A percentile compares a stretch with the other conserved stretches of the same genome.
These are phyloP conservation scores for Ethmia dodecea DNA, from an alignment of 2,888 invertebrate genomes.

Conservation along the genomic window DNA sequence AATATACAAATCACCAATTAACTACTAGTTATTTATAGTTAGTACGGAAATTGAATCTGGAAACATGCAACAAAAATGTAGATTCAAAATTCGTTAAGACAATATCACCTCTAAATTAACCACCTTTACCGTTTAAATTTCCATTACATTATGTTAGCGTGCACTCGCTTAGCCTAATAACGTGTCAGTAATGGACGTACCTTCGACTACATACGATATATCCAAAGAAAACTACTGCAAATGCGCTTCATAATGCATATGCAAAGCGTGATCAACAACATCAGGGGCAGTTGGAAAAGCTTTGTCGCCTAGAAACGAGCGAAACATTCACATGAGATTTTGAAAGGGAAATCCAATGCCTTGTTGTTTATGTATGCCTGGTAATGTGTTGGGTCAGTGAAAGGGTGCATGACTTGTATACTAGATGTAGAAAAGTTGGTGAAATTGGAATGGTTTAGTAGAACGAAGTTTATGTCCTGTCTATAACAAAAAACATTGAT, in stretches of 20 bases:
- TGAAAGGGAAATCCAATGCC: slow-evolving; percentile 27
- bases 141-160: slow-evolving; percentile 50
- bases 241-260: slow-evolving; percentile 79
- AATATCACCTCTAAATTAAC: slow-evolving; percentile 19
- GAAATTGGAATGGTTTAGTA: neutral
- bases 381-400: slow-evolving; percentile 18
- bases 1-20: too few species aligned
- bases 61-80: too few species aligned
- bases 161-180: slow-evolving; percentile 55
- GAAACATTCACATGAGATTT: slow-evolving; percentile 65
- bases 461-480: too few species aligned
- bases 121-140: slow-evolving; percentile 67
- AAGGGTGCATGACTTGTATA: slow-evolving; percentile 30
- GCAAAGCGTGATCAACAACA: slow-evolving; percentile 80
- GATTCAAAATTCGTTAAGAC: too few species aligned
- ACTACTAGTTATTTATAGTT: too few species aligned
- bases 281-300: slow-evolving; percentile 77
- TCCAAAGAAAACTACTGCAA: slow-evolving; percentile 79
- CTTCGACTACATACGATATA: slow-evolving; percentile 78
- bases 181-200: slow-evolving; percentile 75
- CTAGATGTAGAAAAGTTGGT: slow-evolving; percentile 7
- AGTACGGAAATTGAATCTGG: too few species aligned
- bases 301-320: slow-evolving; percentile 77
- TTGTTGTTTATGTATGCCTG: slow-evolving; percentile 30
- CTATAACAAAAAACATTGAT: too few species aligned